Conservation (phyloP, 1,140 invertebrate species). For the Ctenoplectra terminalis region DNA sequence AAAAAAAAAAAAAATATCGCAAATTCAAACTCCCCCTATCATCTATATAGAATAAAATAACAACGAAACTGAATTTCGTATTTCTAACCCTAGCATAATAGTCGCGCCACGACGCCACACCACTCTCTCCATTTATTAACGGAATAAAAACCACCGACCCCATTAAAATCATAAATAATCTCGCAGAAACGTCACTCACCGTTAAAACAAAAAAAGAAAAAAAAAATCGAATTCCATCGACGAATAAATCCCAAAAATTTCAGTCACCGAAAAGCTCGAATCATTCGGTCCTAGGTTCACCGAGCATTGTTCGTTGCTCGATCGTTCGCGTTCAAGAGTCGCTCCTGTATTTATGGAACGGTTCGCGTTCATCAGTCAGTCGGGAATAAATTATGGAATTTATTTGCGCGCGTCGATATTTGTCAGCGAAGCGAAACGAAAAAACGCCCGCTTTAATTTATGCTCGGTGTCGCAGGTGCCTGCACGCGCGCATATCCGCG, state of each 20-base stretch:
- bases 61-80: no score
- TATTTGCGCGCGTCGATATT: constrained; percentile 51
- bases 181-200: no score
- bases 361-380: constrained; percentile 21
- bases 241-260: neutral
- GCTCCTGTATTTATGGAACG: constrained; percentile 30
- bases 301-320: neutral
- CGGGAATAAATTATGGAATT: constrained; percentile 53
- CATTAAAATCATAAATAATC: no score
- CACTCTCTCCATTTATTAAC: no score
- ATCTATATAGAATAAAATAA: no score
- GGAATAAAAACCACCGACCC: no score
- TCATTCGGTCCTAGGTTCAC: no score
- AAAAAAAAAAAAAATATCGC: no score
- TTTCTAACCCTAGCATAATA: no score
- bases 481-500: constrained; percentile 10
- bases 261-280: neutral
- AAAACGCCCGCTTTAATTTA: constrained; percentile 40
- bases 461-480: constrained; percentile 8
- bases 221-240: neutral
- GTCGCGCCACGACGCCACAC: no score
- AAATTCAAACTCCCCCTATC: no score
- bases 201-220: no score
- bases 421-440: constrained; percentile 33
- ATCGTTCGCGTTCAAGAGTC: neutral